These are phyloP conservation scores for Prionace glauca DNA, from an alignment of 2,797 vertebrate species.

Conservation along the genomic window DNA sequence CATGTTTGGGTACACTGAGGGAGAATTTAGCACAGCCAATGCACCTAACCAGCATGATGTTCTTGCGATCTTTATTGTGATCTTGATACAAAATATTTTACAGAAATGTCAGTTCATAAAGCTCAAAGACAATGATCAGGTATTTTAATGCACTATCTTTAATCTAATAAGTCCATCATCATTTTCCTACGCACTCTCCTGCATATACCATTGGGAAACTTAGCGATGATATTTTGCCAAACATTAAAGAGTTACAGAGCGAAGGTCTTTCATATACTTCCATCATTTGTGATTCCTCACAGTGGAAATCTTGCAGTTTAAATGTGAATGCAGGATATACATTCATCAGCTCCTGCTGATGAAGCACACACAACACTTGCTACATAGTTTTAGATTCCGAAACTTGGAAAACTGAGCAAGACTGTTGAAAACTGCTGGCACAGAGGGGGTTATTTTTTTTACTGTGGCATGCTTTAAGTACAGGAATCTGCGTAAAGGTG, in stretches of 20 bases:
- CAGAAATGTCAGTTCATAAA: background rate
- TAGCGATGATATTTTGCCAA: background rate
- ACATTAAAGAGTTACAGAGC: background rate
- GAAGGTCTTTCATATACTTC: background rate
- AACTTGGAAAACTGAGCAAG: background rate
- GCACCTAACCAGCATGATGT: no score
- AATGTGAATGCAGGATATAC: background rate
- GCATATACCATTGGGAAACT: background rate
- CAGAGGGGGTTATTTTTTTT: background rate
- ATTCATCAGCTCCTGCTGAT: background rate
- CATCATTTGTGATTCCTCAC: background rate
- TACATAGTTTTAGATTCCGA: background rate
- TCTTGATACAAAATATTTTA: background rate
- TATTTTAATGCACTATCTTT: background rate
- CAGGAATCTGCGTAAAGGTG: background rate
- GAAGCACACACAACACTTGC: background rate
- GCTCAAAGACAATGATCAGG: background rate
- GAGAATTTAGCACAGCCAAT: no score
- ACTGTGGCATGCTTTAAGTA: background rate
- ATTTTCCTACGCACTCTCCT: background rate
- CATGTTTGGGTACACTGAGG: no score
- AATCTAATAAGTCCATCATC: background rate
- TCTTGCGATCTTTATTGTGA: background rate
- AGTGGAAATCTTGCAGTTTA: background rate
- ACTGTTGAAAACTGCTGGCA: background rate